Evolutionary conservation across 2,888 invertebrate genomes (phyloP).

Genomic region (Anthrax anthrax): DNA sequence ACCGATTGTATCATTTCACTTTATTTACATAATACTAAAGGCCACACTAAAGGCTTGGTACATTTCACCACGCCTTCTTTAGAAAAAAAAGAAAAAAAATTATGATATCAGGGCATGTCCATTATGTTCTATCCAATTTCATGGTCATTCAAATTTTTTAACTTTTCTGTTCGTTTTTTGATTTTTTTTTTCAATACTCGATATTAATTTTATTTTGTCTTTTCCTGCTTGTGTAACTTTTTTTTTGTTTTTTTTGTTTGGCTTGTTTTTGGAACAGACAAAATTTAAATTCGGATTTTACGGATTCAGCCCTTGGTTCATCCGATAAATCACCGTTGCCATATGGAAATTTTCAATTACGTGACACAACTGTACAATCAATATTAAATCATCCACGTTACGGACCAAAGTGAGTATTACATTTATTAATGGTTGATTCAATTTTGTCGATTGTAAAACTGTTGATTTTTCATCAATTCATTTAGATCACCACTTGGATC

Average conservation of each 20-base stretch:
- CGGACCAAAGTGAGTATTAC: constrained; percentile 61
- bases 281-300: constrained; percentile 89
- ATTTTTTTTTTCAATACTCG: not conserved
- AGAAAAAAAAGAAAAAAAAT: no score
- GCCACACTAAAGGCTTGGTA: no score
- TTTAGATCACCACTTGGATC: constrained; percentile 70
- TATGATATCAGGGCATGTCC: no score
- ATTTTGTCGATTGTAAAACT: no score
- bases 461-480: no score
- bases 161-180: not conserved
- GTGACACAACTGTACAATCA: constrained; percentile 86
- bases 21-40: no score
- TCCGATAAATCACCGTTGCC: constrained; percentile 86
- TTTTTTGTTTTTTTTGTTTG: not conserved
- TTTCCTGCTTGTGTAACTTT: not conserved
- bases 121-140: no score
- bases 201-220: no score
- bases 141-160: no score
- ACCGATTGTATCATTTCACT: not conserved
- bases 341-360: constrained; percentile 84
- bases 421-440: no score
- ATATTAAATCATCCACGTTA: constrained; percentile 72
- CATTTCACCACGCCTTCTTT: no score
- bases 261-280: constrained; percentile 43
- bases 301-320: constrained; percentile 83